Evolutionary conservation across 2,113 vertebrate genomes (phyloP).

Genomic region (Atrichornis clamosus): DNA sequence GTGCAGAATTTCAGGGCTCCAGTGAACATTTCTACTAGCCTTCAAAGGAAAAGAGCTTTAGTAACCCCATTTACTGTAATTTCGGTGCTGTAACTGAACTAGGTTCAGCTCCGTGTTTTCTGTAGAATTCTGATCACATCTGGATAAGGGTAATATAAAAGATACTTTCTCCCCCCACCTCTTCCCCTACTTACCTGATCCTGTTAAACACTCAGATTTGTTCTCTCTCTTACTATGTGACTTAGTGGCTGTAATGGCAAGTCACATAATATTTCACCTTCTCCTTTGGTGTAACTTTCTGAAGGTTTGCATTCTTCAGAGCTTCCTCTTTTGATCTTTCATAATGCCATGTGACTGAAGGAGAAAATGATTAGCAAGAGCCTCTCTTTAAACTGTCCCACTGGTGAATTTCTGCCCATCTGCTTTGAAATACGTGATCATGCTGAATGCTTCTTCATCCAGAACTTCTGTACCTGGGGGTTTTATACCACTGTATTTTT

Average conservation of each 20-base stretch:
- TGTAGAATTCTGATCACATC: conserved; percentile 5
- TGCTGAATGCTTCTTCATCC: background rate
- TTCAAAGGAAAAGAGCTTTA: background rate
- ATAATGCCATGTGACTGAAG: background rate
- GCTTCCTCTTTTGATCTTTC: background rate
- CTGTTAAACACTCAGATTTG: conserved; percentile 6
- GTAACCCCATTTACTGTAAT: conserved; percentile 6
- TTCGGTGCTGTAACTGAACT: background rate
- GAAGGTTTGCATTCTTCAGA: background rate
- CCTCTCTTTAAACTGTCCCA: background rate
- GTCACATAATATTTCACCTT: background rate
- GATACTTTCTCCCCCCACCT: background rate
- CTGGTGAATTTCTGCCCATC: background rate
- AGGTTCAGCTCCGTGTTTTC: background rate
- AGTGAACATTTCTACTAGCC: background rate
- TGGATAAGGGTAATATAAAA: conserved; percentile 28
- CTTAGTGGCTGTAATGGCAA: background rate
- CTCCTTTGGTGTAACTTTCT: background rate
- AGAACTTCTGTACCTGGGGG: background rate
- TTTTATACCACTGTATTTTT: background rate
- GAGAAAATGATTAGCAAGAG: background rate
- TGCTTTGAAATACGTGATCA: background rate
- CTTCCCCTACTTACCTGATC: background rate
- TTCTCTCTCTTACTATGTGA: background rate
- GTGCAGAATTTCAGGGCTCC: background rate